These are phyloP conservation scores for Pogona vitticeps DNA, from an alignment of 2,113 vertebrate species.

Conservation along the genomic window DNA sequence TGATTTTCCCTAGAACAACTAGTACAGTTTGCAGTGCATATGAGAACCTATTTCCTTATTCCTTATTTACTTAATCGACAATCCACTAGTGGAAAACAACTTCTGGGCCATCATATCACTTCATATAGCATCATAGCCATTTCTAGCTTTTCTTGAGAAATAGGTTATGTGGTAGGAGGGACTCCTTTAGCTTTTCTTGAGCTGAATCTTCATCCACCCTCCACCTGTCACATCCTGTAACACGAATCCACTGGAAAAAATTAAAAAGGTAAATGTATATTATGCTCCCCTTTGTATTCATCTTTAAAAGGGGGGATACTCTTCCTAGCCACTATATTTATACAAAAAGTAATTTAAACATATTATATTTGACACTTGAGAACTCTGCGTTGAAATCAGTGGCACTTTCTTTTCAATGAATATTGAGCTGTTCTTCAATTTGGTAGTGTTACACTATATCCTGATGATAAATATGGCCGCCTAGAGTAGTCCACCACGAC, in stretches of 20 bases:
- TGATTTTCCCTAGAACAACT: background rate
- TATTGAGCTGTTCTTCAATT: background rate
- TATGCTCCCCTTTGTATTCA: background rate
- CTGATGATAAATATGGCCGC: conserved; percentile 22
- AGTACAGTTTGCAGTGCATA: background rate
- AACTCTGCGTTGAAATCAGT: background rate
- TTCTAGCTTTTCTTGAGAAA: background rate
- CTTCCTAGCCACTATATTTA: background rate
- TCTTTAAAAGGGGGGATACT: background rate
- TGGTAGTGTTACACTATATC: background rate
- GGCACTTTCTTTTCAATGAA: background rate
- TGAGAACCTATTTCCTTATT: too few relatives aligned
- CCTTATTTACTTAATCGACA: background rate
- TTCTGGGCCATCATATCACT: background rate
- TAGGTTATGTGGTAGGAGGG: background rate
- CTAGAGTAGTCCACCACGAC: too few relatives aligned
- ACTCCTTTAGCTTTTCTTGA: background rate
- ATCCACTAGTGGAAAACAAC: background rate
- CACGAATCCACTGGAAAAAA: background rate
- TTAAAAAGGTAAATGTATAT: background rate
- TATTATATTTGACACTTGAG: background rate
- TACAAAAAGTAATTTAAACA: background rate
- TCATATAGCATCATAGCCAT: background rate
- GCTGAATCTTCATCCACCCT: too few relatives aligned
- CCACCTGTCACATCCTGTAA: too few relatives aligned